phyloP scores from a whole-genome alignment of 2,113 vertebrate genomes.

The Leucopsar rothschildi region DNA sequence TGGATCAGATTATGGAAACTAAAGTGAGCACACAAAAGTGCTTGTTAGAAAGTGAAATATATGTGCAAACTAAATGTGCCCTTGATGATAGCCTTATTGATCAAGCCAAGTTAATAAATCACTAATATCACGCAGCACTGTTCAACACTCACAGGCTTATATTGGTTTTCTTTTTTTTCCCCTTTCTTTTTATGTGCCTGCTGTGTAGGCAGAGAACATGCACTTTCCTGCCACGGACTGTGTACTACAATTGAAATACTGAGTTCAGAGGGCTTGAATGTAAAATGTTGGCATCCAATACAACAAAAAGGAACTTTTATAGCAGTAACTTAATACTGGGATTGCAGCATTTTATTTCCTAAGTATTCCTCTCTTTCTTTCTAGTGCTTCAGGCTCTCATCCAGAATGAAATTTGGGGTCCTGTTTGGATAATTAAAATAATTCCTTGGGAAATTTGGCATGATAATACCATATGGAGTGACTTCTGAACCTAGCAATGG shows the following conservation, averaged over 20 bases:
- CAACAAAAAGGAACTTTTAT: neutral
- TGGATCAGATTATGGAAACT: conserved; percentile 51
- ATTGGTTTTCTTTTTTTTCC: neutral
- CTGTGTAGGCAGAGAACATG: conserved; percentile 60
- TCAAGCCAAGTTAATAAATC: conserved; percentile 61
- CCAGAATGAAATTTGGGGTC: neutral
- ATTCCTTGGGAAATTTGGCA: neutral
- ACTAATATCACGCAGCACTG: conserved; percentile 43
- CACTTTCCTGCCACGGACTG: conserved; percentile 27
- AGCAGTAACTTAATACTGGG: neutral
- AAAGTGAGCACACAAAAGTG: conserved; percentile 44
- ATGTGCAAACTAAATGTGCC: conserved; percentile 51
- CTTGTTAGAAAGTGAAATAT: conserved; percentile 64
- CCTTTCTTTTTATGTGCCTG: conserved; percentile 8
- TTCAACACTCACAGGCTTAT: conserved; percentile 43
- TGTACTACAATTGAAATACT: conserved; percentile 14
- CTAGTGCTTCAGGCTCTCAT: neutral
- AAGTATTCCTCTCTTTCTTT: neutral
- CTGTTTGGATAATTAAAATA: neutral
- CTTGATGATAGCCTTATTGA: conserved; percentile 57
- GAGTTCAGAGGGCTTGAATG: conserved; percentile 46
- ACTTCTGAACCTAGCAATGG: neutral
- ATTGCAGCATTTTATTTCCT: neutral
- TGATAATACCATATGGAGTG: neutral
- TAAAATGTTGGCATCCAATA: conserved; percentile 10